phyloP scores from a whole-genome alignment of 2,113 vertebrate genomes.

The Phalacrocorax carbo region DNA sequence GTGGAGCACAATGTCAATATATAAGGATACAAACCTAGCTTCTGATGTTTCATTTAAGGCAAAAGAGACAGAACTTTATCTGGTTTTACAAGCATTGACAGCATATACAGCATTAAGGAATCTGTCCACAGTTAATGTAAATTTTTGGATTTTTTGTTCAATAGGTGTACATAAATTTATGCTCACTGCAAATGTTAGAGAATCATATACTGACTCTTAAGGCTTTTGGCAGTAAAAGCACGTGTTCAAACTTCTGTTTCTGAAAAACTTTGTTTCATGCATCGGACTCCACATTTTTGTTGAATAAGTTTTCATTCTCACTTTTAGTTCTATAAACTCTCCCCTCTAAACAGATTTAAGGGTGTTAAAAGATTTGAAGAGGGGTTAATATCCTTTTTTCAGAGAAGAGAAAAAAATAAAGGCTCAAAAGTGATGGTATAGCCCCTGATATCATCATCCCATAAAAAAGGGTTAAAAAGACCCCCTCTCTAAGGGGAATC shows the following conservation, averaged over 20 bases:
- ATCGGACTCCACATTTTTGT: not conserved
- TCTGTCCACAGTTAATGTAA: not conserved
- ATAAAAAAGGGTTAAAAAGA: not conserved
- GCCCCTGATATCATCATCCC: not conserved
- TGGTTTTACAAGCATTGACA: not conserved
- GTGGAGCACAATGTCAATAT: not conserved
- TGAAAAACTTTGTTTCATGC: not conserved
- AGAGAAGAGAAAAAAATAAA: not conserved
- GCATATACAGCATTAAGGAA: not conserved
- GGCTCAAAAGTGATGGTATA: not conserved
- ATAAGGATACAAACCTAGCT: not conserved
- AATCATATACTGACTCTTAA: not conserved
- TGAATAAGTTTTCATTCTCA: not conserved
- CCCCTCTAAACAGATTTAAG: not conserved
- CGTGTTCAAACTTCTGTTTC: not conserved
- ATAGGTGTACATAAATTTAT: accelerated
- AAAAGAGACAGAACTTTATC: not conserved
- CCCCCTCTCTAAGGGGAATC: not conserved
- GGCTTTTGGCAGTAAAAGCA: not conserved
- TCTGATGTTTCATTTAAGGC: not conserved
- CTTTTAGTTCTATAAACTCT: not conserved
- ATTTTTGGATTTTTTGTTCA: not conserved
- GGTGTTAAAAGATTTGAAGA: not conserved
- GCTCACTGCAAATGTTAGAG: not conserved
- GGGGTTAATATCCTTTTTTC: not conserved